phyloP scores from a whole-genome alignment of 2,797 vertebrate genomes.

The Sarcoramphus papa region DNA sequence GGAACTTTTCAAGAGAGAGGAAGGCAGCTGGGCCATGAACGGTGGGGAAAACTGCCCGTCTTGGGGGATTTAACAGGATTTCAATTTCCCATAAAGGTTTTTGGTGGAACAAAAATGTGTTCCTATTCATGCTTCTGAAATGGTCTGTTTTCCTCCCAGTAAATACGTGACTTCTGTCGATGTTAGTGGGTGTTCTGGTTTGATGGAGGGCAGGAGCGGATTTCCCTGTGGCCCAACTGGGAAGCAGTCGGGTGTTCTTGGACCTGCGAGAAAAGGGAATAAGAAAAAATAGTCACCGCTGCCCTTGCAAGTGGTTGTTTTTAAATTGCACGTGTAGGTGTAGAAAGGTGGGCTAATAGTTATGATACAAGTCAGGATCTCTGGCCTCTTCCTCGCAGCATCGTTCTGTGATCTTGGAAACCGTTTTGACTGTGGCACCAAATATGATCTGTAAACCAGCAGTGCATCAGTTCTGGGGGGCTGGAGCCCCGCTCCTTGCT shows the following conservation, averaged over 20 bases:
- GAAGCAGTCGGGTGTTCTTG: neutral
- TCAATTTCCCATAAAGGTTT: neutral
- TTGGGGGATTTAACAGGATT: neutral
- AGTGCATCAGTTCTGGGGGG: fast-evolving
- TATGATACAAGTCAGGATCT: neutral
- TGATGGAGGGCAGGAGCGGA: neutral
- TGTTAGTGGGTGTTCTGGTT: neutral
- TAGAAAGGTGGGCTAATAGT: neutral
- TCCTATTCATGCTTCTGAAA: constrained; percentile 11
- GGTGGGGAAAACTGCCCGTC: neutral
- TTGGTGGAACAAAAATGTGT: neutral
- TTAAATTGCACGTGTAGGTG: neutral
- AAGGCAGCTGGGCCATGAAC: neutral
- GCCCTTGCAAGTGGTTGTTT: neutral
- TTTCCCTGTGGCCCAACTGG: neutral
- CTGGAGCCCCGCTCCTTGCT: neutral
- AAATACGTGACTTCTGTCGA: neutral
- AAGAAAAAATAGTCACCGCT: fast-evolving
- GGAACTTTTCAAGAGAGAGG: neutral
- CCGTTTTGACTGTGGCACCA: neutral
- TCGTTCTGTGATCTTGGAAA: neutral
- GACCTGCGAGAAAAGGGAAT: neutral
- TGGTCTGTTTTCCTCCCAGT: neutral
- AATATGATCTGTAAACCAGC: fast-evolving
- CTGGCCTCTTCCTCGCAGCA: neutral